These are phyloP conservation scores for Danio tinwini DNA, from an alignment of 2,797 vertebrate species.

Conservation along the genomic window DNA sequence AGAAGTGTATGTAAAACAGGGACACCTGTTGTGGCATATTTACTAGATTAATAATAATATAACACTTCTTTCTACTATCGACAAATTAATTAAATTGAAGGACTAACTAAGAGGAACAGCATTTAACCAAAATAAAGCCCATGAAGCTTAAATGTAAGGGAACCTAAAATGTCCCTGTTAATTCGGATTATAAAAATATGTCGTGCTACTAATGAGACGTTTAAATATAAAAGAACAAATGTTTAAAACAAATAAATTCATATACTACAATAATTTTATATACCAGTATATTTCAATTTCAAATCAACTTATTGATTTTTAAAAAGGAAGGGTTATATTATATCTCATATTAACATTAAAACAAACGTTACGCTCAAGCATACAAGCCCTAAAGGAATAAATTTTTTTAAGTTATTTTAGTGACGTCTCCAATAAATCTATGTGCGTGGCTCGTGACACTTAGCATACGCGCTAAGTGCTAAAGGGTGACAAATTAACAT, in stretches of 20 bases:
- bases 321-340: background rate
- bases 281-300: background rate
- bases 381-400: background rate
- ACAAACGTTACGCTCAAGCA: background rate
- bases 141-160: background rate
- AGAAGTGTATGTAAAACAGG: background rate
- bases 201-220: background rate
- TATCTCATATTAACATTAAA: background rate
- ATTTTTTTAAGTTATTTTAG: background rate
- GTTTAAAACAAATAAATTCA: background rate
- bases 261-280: background rate
- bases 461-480: conserved; percentile 1
- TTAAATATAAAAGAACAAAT: background rate
- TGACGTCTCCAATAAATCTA: background rate
- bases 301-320: too few relatives aligned
- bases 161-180: background rate
- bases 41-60: background rate
- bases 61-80: background rate
- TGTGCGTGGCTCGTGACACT: conserved; percentile 17
- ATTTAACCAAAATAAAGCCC: background rate
- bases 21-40: background rate
- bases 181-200: background rate
- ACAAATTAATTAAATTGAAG: background rate
- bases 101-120: background rate
- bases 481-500: conserved; percentile 18